A percentile compares a stretch with the other conserved stretches of the same genome.
phyloP scores from a whole-genome alignment of 2,888 invertebrate genomes.

The Noctuana brunneofusca region DNA sequence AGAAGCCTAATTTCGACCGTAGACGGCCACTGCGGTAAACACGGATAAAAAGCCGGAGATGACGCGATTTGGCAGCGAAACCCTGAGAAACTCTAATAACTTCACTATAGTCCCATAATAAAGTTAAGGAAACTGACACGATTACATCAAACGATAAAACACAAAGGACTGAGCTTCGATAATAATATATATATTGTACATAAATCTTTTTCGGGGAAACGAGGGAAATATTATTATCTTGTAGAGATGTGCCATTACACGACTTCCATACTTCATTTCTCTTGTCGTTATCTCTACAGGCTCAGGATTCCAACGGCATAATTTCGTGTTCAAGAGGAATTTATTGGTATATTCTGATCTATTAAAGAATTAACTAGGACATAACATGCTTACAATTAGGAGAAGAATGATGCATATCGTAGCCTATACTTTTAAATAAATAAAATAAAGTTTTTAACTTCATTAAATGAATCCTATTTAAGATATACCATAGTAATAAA shows the following conservation, averaged over 20 bases:
- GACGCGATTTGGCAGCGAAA: not conserved
- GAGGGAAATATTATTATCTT: slow-evolving; percentile 8
- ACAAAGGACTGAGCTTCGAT: not conserved
- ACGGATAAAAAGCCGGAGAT: not conserved
- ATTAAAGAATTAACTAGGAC: slow-evolving; percentile 2
- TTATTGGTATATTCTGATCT: slow-evolving; percentile 5
- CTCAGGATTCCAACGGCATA: slow-evolving; percentile 6
- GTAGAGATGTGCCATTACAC: slow-evolving; percentile 14
- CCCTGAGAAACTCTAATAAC: not conserved
- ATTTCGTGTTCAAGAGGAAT: slow-evolving; percentile 4
- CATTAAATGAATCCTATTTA: not conserved
- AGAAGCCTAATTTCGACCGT: too few species aligned
- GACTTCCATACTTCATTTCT: slow-evolving; percentile 9
- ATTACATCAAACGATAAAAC: slow-evolving; percentile 7
- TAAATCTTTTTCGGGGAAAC: not conserved
- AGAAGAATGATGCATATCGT: not conserved
- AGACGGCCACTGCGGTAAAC: too few species aligned
- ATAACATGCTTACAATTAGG: not conserved
- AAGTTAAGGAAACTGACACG: not conserved
- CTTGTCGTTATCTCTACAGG: slow-evolving; percentile 9
- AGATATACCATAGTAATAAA: not conserved
- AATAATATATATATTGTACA: not conserved
- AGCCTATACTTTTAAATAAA: too few species aligned
- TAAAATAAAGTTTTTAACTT: too few species aligned
- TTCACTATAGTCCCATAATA: not conserved